Base-by-base conservation (phyloP, 2,888 invertebrate species). In the Euplagia quadripunctaria region DNA sequence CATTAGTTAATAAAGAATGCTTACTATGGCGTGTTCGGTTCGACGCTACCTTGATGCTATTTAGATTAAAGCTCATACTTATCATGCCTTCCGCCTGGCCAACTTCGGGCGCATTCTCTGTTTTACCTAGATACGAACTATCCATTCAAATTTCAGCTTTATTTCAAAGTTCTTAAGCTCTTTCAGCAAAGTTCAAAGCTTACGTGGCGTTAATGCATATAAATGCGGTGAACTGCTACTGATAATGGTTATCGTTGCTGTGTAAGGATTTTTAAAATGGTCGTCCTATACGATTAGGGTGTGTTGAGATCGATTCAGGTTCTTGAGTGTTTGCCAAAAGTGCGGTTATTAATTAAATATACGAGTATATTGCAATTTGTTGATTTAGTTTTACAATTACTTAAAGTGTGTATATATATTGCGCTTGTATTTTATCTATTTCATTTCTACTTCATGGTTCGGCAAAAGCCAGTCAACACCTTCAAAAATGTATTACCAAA, bases 31-130 rank as follows among this genome's bases (percentile, higher is more conserved):
- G 80, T 89, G 87, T 88, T 88, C 85, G 87, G 85, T 83, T 78
- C 76, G 76, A 80, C 86, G 80, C 84, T 85, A 89, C 87, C 89
- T 89, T 89, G 93, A 92, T 94, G 90, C 91, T 93, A 93, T 94
- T 94, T 94, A 93, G 94, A 94, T 95, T 94, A 94, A 92, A 91
- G 89, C 88, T 79, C 85, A 90, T 90, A 94, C 92, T 94, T 95
- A 94, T 94, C 94, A 84, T 85, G 84, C 89, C 88, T 94, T 94
- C 92, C 93, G 91, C 90, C 84, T 90, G 89, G 89, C 87, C 86
- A 90, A 90, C 90, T 91, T 85, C 84, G 84, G 86, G 89, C 87
- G 88, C 89, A 88, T 89, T 89, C 90, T 89, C 89, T 88, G 79
- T 87, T 80, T 87, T 85, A 86, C 85, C 84, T 84, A 85, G 79